Evolutionary conservation across 2,113 vertebrate genomes (phyloP).

Genomic region (Ameiurus melas): DNA sequence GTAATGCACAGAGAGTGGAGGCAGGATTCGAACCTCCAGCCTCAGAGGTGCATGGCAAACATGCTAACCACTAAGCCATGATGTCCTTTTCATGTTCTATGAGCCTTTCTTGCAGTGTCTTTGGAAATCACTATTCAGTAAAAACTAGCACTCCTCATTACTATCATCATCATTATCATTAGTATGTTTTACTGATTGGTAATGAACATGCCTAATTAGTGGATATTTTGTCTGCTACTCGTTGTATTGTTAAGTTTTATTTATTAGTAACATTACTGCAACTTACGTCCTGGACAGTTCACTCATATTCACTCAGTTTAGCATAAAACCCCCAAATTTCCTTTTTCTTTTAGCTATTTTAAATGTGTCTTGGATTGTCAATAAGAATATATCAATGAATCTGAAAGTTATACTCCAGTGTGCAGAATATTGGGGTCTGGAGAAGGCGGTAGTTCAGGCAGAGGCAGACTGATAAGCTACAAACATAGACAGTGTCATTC

Average conservation of each 20-base stretch:
- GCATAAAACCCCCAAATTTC: not conserved
- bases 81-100: not conserved
- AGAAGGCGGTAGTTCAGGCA: not conserved
- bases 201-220: not conserved
- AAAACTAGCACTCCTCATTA: not conserved
- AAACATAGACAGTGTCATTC: slow-evolving; percentile 6
- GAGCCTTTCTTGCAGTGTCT: not conserved
- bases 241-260: not conserved
- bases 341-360: no score
- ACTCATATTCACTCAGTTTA: not conserved
- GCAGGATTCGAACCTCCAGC: no score
- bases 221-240: not conserved
- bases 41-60: no score
- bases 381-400: not conserved
- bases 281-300: not conserved
- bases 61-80: no score
- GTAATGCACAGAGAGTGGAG: no score
- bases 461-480: slow-evolving; percentile 7
- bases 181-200: not conserved
- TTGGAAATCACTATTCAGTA: not conserved
- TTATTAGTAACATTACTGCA: not conserved
- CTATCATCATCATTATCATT: not conserved
- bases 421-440: not conserved
- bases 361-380: not conserved
- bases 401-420: slow-evolving; percentile 3